Percentiles rank a stretch among this genome's conserved stretches.
phyloP scores from a whole-genome alignment of 2,888 invertebrate species.

The Adelphocoris suturalis region DNA sequence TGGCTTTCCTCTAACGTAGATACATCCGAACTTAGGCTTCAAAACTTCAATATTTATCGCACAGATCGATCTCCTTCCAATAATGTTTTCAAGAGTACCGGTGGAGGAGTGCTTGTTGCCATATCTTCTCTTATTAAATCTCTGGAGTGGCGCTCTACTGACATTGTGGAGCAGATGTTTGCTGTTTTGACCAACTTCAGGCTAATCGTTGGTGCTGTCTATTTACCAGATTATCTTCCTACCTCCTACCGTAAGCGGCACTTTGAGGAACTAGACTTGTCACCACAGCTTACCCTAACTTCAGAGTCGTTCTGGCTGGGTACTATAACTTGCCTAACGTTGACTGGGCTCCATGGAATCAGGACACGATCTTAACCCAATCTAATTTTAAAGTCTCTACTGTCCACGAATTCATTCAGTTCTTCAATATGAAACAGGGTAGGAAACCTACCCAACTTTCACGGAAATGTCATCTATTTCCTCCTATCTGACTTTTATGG shows the following conservation, averaged over 20 bases:
- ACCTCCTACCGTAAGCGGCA: background rate
- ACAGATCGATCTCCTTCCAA: slow-evolving; percentile 41
- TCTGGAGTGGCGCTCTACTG: background rate
- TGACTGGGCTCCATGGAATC: background rate
- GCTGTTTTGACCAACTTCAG: background rate
- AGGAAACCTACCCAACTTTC: background rate
- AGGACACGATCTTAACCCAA: background rate
- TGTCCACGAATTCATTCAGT: background rate
- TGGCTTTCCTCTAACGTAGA: background rate
- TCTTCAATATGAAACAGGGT: slow-evolving; percentile 8
- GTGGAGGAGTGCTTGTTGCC: slow-evolving; percentile 48
- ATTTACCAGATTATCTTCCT: slow-evolving; percentile 11
- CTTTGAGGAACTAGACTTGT: slow-evolving; percentile 39
- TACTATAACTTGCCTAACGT: slow-evolving; percentile 45
- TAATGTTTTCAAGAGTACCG: background rate
- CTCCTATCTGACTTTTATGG: background rate
- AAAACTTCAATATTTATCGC: slow-evolving; percentile 10
- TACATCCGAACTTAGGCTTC: slow-evolving; percentile 1
- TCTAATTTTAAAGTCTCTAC: background rate
- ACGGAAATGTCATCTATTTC: slow-evolving; percentile 17
- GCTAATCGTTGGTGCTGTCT: slow-evolving; percentile 9
- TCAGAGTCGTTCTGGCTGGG: slow-evolving; percentile 3
- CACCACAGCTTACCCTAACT: background rate
- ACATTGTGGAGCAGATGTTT: background rate
- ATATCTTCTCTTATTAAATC: background rate